Percentiles rank a stretch among this genome's conserved stretches.
phyloP scores from a whole-genome alignment of 2,797 vertebrate genomes.

The Myotis pilosus region DNA sequence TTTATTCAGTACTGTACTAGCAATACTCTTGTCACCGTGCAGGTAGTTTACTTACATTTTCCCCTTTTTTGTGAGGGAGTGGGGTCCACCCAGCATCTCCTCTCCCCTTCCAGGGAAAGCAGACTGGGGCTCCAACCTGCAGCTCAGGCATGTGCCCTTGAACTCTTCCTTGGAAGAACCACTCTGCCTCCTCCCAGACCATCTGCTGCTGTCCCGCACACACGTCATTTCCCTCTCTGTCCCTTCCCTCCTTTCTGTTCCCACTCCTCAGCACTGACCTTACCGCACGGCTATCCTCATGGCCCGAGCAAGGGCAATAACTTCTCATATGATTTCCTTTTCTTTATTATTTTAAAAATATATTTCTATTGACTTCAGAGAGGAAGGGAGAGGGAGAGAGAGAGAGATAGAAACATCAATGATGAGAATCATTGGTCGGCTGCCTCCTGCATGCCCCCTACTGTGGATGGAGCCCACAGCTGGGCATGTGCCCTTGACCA shows the following conservation, averaged over 20 bases:
- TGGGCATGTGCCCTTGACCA: too few relatives aligned
- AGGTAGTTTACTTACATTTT: background rate
- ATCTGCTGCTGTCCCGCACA: background rate
- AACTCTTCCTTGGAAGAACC: background rate
- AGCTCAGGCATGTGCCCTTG: too few relatives aligned
- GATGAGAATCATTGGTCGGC: too few relatives aligned
- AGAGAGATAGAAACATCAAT: too few relatives aligned
- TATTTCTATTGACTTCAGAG: too few relatives aligned
- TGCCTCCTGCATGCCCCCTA: too few relatives aligned
- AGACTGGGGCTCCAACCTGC: too few relatives aligned
- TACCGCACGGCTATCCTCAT: background rate
- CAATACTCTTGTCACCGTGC: background rate
- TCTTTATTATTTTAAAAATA: too few relatives aligned
- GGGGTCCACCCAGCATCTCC: background rate
- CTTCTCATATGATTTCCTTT: too few relatives aligned
- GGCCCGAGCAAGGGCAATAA: background rate
- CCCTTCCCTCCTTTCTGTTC: background rate
- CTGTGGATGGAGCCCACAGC: too few relatives aligned
- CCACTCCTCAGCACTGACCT: rapidly evolving
- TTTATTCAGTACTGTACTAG: background rate
- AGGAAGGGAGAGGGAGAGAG: too few relatives aligned
- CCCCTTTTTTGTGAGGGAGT: rapidly evolving
- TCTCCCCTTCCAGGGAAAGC: background rate
- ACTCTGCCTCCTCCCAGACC: rapidly evolving
- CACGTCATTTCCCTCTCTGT: background rate